These are phyloP conservation scores for Erebia ligea DNA, from an alignment of 2,888 invertebrate genomes.

Conservation along the genomic window DNA sequence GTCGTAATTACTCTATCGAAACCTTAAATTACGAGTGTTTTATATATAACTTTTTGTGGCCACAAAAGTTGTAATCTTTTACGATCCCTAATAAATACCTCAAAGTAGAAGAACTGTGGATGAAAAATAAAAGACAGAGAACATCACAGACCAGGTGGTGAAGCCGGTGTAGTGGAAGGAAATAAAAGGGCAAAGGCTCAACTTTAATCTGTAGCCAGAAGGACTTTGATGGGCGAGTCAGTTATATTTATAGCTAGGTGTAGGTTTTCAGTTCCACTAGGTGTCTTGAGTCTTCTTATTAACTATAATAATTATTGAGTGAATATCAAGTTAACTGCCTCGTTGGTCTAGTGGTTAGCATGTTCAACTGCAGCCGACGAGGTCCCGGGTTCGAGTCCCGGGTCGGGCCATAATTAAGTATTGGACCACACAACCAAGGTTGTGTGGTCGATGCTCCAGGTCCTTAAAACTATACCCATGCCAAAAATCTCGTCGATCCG, in stretches of 20 bases:
- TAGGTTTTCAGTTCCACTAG: background rate
- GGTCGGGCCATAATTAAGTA: no score
- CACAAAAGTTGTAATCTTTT: background rate
- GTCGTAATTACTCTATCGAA: no score
- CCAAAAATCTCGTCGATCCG: no score
- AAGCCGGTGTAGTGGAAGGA: background rate
- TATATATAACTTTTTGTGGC: background rate
- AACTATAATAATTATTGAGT: background rate
- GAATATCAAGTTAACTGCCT: no score
- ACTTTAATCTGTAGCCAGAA: background rate
- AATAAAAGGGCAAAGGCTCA: constrained; percentile 4
- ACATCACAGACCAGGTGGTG: constrained; percentile 8
- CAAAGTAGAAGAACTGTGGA: background rate
- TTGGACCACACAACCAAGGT: no score
- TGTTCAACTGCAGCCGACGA: no score
- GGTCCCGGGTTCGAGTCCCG: no score
- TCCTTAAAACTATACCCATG: no score
- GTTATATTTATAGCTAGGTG: background rate
- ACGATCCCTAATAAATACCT: background rate
- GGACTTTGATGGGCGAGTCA: constrained; percentile 1
- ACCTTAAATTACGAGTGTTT: background rate
- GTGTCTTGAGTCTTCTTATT: background rate
- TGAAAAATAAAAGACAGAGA: background rate
- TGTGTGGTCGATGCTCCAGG: no score
- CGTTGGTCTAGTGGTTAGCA: no score